These are phyloP conservation scores for Microcebus griseorufus DNA, from an alignment of 2,113 vertebrate species.

Conservation along the genomic window DNA sequence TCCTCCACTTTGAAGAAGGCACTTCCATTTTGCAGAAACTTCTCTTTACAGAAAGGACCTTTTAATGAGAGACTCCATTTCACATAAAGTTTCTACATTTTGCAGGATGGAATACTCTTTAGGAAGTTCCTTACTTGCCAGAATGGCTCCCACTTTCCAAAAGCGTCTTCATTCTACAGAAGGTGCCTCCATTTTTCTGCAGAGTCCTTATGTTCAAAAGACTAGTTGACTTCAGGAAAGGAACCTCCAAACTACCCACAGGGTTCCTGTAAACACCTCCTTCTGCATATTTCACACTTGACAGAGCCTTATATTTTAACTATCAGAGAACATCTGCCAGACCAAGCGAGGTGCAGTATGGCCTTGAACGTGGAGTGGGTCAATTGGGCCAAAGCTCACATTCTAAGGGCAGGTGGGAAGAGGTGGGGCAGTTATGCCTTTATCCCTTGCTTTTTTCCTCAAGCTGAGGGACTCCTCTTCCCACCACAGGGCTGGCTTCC, in stretches of 20 bases:
- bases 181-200: slow-evolving; percentile 2
- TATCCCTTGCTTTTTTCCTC: background rate
- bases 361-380: background rate
- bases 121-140: background rate
- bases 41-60: background rate
- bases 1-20: slow-evolving; percentile 10
- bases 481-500: background rate
- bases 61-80: background rate
- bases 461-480: background rate
- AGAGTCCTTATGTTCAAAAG: slow-evolving; percentile 25
- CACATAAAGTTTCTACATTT: slow-evolving; percentile 1
- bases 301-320: slow-evolving; percentile 15
- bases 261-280: slow-evolving; percentile 13
- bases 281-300: slow-evolving; percentile 4
- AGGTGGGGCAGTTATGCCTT: background rate
- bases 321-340: slow-evolving; percentile 22
- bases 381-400: background rate
- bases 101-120: background rate
- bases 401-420: background rate
- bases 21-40: slow-evolving; percentile 20
- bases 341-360: background rate
- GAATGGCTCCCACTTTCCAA: slow-evolving; percentile 15
- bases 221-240: background rate
- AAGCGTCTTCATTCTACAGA: background rate
- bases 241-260: background rate